A percentile compares a stretch with the other conserved stretches of the same genome.
Conservation (phyloP, 2,888 invertebrate genomes). For the Drosophila tanythrix region DNA sequence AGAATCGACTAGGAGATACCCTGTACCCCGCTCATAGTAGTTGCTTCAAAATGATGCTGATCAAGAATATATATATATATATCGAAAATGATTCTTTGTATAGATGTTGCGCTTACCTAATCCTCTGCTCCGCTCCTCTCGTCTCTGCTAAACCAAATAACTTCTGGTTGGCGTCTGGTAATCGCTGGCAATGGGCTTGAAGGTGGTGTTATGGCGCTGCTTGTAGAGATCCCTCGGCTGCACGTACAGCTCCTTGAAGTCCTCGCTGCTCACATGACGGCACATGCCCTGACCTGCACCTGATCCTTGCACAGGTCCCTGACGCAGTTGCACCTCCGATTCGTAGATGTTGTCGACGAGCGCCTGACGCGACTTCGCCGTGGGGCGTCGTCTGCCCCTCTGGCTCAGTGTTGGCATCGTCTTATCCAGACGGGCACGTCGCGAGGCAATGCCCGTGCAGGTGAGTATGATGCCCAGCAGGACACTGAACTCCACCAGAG, state of each 20-base stretch:
- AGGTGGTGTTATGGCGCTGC: slow-evolving; percentile 82
- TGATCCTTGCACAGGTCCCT: slow-evolving; percentile 18
- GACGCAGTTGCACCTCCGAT: slow-evolving; percentile 76
- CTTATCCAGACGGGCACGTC: slow-evolving; percentile 54
- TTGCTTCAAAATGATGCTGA: neutral
- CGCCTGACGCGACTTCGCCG: slow-evolving; percentile 72
- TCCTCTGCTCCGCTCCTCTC: neutral
- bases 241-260: slow-evolving; percentile 82
- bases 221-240: slow-evolving; percentile 83
- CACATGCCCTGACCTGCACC: slow-evolving; percentile 30
- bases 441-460: slow-evolving; percentile 87
- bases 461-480: slow-evolving; percentile 90
- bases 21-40: neutral
- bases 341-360: slow-evolving; percentile 83
- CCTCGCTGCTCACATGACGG: slow-evolving; percentile 69
- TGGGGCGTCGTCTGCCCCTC: slow-evolving; percentile 32
- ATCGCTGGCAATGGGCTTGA: slow-evolving; percentile 81
- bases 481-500: slow-evolving; percentile 90
- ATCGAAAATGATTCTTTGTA: neutral
- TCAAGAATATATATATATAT: neutral
- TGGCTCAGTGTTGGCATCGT: slow-evolving; percentile 22
- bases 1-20: neutral
- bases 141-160: slow-evolving; percentile 78
- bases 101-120: neutral
- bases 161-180: slow-evolving; percentile 81